Evolutionary conservation across 2,113 vertebrate genomes (phyloP), one percentile per base, ranked within the genome.

Genomic region (Silurus meridionalis): DNA sequence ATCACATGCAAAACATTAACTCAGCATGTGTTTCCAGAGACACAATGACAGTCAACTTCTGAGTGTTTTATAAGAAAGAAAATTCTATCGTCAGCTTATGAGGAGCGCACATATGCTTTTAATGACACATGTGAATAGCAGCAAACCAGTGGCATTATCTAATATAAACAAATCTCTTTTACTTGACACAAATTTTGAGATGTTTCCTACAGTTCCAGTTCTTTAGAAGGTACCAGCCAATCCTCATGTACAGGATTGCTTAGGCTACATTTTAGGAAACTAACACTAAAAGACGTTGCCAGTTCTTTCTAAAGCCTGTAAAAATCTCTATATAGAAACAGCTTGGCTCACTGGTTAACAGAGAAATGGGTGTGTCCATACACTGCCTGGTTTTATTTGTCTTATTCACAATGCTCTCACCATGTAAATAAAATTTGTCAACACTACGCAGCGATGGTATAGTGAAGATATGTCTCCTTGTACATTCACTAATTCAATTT

Each of bases 361-460:
- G 37, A 50, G 5, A 48, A 77, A n/a, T 74, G 53, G 37, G 53
- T 48, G 71, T 61, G 67, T 48, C 71, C 52, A n/a, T 50, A 46
- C 64, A 46, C 66, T 72, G n/a, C 71, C 69, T 61, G 69, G 57
- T 84, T 83, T 83, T 60, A 58, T 72, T 83, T 61, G 82, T 74
- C 71, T 74, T 60, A 28, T 28, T 37, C 55, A 60, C 48, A 58
- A 83, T 72, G 57, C 58, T 52, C 58, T 14, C 48, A 84, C 50
- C 58, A 78, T 64, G 19, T 50, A 64, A 78, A 52, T 55, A 66
- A 79, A 67, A 79, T 23, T 7, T 66, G 11, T 67, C 75, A 79
- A 55, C 61, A 66, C 60, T 55, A 67, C 50, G 57, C 46, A 79
- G 61, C 60, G 57, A 57, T n/a, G 57, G n/a, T 64, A 77, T 78